A percentile compares a stretch with the other conserved stretches of the same genome.
These are phyloP conservation scores for Bellardia pandia DNA, from an alignment of 2,888 invertebrate genomes.

Conservation along the genomic window DNA sequence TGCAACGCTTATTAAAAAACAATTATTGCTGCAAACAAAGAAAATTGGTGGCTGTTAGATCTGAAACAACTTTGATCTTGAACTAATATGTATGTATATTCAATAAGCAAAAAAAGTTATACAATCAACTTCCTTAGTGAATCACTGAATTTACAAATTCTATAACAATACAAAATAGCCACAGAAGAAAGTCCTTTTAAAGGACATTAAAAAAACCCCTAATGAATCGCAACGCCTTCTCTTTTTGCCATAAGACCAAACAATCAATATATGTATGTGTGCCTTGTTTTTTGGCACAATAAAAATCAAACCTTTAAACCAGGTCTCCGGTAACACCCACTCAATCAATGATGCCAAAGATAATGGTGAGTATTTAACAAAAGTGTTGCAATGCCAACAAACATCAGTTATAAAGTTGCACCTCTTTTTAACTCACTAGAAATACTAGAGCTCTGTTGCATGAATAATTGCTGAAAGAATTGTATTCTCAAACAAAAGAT, in stretches of 20 bases:
- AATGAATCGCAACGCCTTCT: conserved; percentile 48
- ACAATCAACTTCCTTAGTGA: background rate
- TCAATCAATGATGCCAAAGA: conserved; percentile 12
- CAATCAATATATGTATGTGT: conserved; percentile 4
- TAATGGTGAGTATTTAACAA: conserved; percentile 1
- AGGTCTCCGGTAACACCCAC: conserved; percentile 45
- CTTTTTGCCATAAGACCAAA: background rate
- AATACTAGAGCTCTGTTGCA: conserved; percentile 34
- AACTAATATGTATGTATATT: background rate
- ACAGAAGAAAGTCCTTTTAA: background rate
- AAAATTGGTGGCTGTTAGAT: background rate
- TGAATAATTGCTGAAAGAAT: conserved; percentile 51
- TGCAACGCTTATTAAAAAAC: background rate
- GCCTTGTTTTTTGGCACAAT: background rate
- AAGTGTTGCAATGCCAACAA: conserved; percentile 13
- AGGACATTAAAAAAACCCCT: background rate
- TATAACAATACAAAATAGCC: background rate
- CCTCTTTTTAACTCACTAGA: background rate
- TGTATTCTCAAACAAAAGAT: conserved; percentile 25
- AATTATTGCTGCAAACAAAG: background rate
- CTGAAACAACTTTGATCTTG: background rate
- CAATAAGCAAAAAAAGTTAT: background rate
- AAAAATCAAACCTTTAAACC: conserved; percentile 28
- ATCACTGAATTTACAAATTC: conserved; percentile 2
- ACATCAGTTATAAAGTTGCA: background rate